These are phyloP conservation scores for Amblyornis subalaris DNA, from an alignment of 2,113 vertebrate genomes.

Conservation along the genomic window DNA sequence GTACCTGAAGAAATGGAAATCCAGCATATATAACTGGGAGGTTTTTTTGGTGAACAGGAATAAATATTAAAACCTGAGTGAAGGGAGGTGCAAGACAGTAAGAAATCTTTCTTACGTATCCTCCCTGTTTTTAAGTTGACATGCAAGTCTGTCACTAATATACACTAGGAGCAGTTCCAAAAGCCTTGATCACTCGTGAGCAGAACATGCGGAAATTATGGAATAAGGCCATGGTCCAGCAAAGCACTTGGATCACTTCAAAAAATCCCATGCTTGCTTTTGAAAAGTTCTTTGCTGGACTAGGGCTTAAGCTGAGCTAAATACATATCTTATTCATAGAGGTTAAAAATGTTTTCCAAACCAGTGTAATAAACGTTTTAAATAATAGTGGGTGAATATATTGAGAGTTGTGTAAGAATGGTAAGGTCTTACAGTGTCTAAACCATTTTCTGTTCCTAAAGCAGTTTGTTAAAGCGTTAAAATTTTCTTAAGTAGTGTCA, in stretches of 20 bases:
- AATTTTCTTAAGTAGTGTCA: background rate
- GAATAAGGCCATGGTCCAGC: background rate
- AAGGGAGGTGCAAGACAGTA: background rate
- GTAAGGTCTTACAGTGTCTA: background rate
- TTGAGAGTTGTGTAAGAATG: background rate
- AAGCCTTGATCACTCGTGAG: background rate
- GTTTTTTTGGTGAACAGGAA: background rate
- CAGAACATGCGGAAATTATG: background rate
- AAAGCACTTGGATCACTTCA: background rate
- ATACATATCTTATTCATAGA: background rate
- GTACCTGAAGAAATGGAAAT: background rate
- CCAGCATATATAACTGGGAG: background rate
- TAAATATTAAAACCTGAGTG: background rate
- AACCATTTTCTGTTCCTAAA: background rate
- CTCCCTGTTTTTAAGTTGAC: background rate
- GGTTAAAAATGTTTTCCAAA: background rate
- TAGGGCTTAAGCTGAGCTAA: background rate
- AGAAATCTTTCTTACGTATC: background rate
- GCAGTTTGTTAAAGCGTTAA: background rate
- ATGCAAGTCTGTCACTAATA: background rate
- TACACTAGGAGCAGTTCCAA: background rate
- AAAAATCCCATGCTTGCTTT: background rate
- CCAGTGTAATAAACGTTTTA: constrained; percentile 18
- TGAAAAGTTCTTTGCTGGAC: background rate
- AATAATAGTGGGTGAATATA: background rate